Evolutionary conservation across 2,797 vertebrate genomes (phyloP), one percentile per base, ranked within the genome.

Genomic region (Molossus alvarezi): DNA sequence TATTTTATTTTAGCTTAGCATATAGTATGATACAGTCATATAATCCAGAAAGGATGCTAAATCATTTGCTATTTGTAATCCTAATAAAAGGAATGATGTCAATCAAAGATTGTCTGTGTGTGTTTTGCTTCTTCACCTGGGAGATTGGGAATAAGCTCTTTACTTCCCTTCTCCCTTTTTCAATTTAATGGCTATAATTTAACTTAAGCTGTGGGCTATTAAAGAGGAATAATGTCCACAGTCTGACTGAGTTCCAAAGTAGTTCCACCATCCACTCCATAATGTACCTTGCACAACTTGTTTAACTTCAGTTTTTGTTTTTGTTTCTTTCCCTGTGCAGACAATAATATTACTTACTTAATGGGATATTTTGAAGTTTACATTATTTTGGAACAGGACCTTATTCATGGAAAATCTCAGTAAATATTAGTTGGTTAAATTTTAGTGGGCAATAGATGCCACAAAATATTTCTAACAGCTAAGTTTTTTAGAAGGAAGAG

Each of bases 331-430:
- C 33, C 33, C 27, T 88, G 15, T 91, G 77, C 91, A 80, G 21
- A 57, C 62, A 87, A 90, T 72, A 80, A 29, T 86, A 67, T 64
- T 65, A 45, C 48, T 93, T 82, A 90, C 37, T 88, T 83, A 90
- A 53, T 88, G 37, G 64, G n/a, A 91, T 84, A 95, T 72, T 91
- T 91, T 58, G n/a, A 80, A 72, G 48, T 69, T 87, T 21, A n/a
- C 48, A 58, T 71, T 55, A 88, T 67, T 87, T 75, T 88, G n/a
- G 12, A 95, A 80, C 3, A 65, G 55, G 69, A 27, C 58, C 45
- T 94, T 17, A 76, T 77, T 82, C 58, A 57, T 33, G 65, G 75
- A 88, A 87, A 93, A 88, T 72, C 33, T 93, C 48, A 79, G 48
- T 90, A 90, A 72, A 73, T 83, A 48, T 83, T 86, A 62, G 41